Conservation (phyloP, 2,113 vertebrate species). For the Turnix velox region DNA sequence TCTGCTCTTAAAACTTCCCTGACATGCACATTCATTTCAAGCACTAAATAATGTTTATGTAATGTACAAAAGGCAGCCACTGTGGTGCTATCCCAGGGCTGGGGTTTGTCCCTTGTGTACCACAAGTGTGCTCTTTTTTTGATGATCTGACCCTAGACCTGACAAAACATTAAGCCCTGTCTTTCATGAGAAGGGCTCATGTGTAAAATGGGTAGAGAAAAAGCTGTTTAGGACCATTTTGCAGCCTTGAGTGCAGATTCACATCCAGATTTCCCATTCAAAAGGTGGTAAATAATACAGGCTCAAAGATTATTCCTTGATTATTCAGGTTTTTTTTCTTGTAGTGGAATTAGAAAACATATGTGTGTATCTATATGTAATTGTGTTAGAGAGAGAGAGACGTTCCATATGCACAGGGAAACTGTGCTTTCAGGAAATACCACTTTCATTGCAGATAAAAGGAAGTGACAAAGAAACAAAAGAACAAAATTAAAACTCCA, state of each 20-base stretch:
- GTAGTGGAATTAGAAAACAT: not conserved
- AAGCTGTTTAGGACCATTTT: not conserved
- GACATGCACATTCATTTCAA: not conserved
- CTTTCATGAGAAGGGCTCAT: not conserved
- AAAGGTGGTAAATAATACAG: not conserved
- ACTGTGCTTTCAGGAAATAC: not conserved
- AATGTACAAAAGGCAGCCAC: not conserved
- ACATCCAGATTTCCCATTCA: not conserved
- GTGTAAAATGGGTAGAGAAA: not conserved
- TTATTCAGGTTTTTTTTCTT: not conserved
- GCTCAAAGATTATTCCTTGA: not conserved
- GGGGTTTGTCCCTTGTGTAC: not conserved
- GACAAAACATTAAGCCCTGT: not conserved
- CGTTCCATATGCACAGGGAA: not conserved
- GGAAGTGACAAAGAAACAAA: slow-evolving; percentile 36
- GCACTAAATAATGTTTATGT: not conserved
- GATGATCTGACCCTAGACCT: not conserved
- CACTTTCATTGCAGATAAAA: slow-evolving; percentile 23
- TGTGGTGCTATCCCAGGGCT: not conserved
- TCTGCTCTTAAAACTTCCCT: not conserved
- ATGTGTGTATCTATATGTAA: rapidly evolving
- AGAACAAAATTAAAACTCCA: slow-evolving; percentile 23
- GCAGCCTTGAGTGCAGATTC: not conserved
- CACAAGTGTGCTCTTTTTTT: not conserved
- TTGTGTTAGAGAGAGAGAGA: not conserved